Percentiles rank a stretch among this genome's conserved stretches.
These are phyloP conservation scores for Dolomedes plantarius DNA, from an alignment of 2,888 invertebrate species.

Conservation along the genomic window DNA sequence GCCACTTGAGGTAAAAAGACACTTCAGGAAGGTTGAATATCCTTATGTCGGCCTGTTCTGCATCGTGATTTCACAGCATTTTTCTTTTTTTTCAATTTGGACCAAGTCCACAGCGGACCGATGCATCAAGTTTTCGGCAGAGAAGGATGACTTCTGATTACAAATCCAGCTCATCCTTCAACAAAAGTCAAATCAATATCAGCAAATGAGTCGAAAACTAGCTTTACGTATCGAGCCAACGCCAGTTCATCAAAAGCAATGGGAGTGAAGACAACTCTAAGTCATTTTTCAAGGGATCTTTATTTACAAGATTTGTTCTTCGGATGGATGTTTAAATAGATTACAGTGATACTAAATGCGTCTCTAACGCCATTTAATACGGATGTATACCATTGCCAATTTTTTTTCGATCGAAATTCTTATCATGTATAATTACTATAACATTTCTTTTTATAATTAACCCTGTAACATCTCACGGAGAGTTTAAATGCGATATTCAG, in stretches of 20 bases:
- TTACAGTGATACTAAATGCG: no score
- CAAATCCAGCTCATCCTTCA: constrained; percentile 44
- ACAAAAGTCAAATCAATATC: constrained; percentile 61
- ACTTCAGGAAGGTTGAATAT: neutral
- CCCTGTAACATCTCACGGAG: no score
- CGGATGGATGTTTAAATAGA: neutral
- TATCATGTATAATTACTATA: no score
- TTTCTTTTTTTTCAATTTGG: constrained; percentile 34
- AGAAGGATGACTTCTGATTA: constrained; percentile 56
- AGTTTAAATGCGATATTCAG: no score
- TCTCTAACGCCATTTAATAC: no score
- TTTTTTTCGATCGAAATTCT: no score
- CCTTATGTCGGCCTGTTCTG: neutral
- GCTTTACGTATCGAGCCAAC: constrained; percentile 35
- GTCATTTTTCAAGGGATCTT: constrained; percentile 49
- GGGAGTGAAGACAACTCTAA: constrained; percentile 56
- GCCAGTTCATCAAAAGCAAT: constrained; percentile 58
- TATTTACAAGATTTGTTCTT: neutral
- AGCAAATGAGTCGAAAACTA: constrained; percentile 58
- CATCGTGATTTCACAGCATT: no score
- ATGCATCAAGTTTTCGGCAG: constrained; percentile 63
- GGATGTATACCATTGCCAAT: no score
- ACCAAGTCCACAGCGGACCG: constrained; percentile 33
- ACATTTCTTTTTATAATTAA: no score
- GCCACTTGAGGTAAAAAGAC: neutral